Percentiles rank a stretch among this genome's conserved stretches.
These are phyloP conservation scores for Crocidura indochinensis DNA, from an alignment of 2,797 vertebrate species.

Conservation along the genomic window DNA sequence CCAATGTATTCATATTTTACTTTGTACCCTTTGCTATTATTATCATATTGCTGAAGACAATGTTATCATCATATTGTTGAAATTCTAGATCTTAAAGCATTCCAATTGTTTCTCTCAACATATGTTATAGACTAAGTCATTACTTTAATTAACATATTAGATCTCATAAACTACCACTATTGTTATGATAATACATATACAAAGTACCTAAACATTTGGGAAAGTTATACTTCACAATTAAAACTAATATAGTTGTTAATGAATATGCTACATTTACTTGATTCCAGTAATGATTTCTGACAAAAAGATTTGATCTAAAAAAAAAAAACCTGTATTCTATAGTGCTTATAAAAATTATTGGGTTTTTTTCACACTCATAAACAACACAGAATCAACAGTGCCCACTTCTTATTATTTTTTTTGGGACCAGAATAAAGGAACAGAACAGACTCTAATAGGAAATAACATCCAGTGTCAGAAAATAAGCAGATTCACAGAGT, in stretches of 20 bases:
- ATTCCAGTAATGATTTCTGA: neutral
- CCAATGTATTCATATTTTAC: too few species aligned
- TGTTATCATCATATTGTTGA: too few species aligned
- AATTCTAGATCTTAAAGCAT: too few species aligned
- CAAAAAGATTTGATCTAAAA: neutral
- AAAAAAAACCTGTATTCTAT: neutral
- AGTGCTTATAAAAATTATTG: neutral
- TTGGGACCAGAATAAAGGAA: neutral
- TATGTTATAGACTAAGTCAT: too few species aligned
- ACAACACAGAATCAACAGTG: neutral
- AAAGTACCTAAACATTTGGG: constrained; percentile 9
- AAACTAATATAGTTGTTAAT: neutral
- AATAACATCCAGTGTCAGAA: too few species aligned
- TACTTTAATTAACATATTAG: constrained; percentile 16
- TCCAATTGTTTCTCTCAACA: too few species aligned
- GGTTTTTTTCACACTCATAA: neutral
- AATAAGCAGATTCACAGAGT: too few species aligned
- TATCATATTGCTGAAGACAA: too few species aligned
- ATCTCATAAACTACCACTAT: neutral
- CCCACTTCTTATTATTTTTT: neutral
- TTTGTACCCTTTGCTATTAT: too few species aligned
- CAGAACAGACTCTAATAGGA: neutral
- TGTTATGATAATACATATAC: neutral
- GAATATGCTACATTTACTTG: neutral
- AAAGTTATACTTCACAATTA: too few species aligned